Base-by-base conservation (phyloP, 2,113 vertebrate genomes). In the Alethe diademata region DNA sequence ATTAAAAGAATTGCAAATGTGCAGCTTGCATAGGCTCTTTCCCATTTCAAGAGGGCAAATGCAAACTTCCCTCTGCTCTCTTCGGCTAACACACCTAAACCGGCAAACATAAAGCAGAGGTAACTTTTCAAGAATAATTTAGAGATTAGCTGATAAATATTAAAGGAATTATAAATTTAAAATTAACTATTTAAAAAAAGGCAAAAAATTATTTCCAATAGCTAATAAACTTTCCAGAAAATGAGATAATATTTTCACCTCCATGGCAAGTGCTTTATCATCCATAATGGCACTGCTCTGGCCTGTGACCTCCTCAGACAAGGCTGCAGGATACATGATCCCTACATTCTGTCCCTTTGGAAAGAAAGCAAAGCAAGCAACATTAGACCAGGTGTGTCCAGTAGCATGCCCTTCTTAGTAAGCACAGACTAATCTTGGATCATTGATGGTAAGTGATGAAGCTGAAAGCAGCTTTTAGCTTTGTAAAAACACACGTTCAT, bases 271-370 rank as follows among this genome's bases (percentile, higher is more conserved):
- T 29, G 45, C 47, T 86, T 58, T 58, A 11, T 33, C 1, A 0
- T 31, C 66, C 20, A 25, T 8, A 47, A 25, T 3, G 33, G n/a
- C 54, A 53, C 20, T 0, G 5, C 53, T 73, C 19, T 62, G 23
- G 14, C 7, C 5, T 28, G 2, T 20, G 35, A 19, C 33, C 23
- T 73, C 23, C 67, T 71, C 0, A 0, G 31, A 13, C 1, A 1
- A 29, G 69, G 28, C 64, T 50, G 43, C 54, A n/a, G 84, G 45
- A 14, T 3, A 1, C 9, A 2, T 3, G 26, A 20, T n/a, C 61
- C 47, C 22, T 5, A 4, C 28, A 9, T 19, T 45, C 58, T 51
- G 23, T n/a, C 17, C 0, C 35, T 71, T 74, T 9, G 6, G 31
- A n/a, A 67, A 78, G 66, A 85, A 70, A 36, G 38, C 14, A 38